Conservation (phyloP, 2,888 invertebrate genomes). For the Ditula angustiorana region DNA sequence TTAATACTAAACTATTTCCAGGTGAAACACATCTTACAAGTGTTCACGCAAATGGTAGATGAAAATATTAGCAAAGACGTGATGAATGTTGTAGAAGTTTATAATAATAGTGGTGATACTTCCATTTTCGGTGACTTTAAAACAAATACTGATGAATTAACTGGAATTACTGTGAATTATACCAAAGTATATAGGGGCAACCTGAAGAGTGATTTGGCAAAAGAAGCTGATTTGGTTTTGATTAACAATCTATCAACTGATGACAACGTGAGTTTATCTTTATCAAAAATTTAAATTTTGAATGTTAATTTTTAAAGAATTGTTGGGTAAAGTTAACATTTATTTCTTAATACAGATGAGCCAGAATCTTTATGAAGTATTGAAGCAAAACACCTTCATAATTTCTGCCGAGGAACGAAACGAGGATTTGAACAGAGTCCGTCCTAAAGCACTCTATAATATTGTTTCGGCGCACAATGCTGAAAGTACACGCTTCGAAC, state of each 20-base stretch:
- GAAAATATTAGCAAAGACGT: conserved; percentile 52
- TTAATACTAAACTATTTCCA: conserved; percentile 41
- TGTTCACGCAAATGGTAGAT: conserved; percentile 53
- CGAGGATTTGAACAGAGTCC: conserved; percentile 22
- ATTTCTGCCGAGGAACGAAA: conserved; percentile 47
- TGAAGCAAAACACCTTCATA: conserved; percentile 51
- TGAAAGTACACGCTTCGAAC: conserved; percentile 44
- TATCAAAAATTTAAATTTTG: conserved; percentile 7
- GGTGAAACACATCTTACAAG: conserved; percentile 46
- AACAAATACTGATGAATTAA: conserved; percentile 40
- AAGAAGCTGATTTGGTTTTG: conserved; percentile 47
- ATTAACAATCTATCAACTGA: conserved; percentile 48
- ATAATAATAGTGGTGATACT: conserved; percentile 35
- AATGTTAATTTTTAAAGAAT: too few relatives aligned
- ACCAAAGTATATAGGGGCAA: conserved; percentile 39
- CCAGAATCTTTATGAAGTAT: conserved; percentile 45
- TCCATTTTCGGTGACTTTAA: conserved; percentile 42
- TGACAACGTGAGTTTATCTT: conserved; percentile 48
- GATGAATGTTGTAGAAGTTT: conserved; percentile 49
- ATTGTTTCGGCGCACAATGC: conserved; percentile 47
- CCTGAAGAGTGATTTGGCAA: conserved; percentile 35
- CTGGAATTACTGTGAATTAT: conserved; percentile 43
- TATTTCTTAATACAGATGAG: conserved; percentile 47
- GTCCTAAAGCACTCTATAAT: conserved; percentile 48
- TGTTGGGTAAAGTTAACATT: too few relatives aligned